phyloP scores from a whole-genome alignment of 2,797 vertebrate genomes.

The Psittacula derbiana region DNA sequence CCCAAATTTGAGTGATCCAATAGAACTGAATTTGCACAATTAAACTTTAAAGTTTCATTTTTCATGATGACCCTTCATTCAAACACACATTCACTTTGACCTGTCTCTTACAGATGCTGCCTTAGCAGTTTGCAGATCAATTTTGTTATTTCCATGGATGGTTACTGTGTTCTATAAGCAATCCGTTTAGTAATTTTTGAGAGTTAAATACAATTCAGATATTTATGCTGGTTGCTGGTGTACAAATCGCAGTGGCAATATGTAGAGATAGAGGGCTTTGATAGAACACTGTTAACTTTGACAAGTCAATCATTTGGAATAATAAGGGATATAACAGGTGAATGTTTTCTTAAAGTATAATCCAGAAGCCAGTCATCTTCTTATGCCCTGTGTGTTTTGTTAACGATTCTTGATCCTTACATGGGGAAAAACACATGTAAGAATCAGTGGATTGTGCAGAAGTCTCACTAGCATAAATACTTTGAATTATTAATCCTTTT shows the following conservation, averaged over 20 bases:
- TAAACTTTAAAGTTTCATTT: background rate
- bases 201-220: background rate
- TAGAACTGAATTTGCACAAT: background rate
- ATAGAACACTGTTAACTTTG: background rate
- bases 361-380: background rate
- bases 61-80: background rate
- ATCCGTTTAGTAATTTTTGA: background rate
- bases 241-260: background rate
- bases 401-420: background rate
- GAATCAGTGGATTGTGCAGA: background rate
- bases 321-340: background rate
- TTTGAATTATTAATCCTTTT: conserved; percentile 40
- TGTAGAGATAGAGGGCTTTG: background rate
- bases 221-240: conserved; percentile 16
- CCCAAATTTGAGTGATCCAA: background rate
- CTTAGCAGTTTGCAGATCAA: background rate
- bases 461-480: conserved; percentile 14
- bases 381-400: background rate
- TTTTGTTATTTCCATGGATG: background rate
- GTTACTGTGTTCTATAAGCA: background rate
- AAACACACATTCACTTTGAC: background rate
- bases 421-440: background rate
- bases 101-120: conserved; percentile 38
- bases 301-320: background rate
- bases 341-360: background rate